These are phyloP conservation scores for Actias luna DNA, from an alignment of 2,888 invertebrate genomes.

Conservation along the genomic window DNA sequence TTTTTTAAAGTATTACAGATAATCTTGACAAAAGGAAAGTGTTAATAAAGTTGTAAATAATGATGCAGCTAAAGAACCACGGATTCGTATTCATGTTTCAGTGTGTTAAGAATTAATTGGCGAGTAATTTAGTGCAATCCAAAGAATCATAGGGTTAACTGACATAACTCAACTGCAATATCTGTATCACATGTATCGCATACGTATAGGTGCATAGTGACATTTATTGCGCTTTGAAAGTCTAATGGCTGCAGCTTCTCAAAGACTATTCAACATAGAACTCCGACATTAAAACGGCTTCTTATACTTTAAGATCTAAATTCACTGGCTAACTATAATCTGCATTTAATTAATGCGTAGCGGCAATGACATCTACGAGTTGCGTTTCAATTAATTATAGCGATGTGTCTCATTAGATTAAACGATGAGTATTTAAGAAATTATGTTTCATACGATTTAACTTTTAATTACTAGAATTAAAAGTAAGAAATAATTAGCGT, in stretches of 20 bases:
- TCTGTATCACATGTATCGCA: neutral
- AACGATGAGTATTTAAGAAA: neutral
- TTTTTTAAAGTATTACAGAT: neutral
- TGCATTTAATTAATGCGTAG: conserved; percentile 43
- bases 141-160: neutral
- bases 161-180: neutral
- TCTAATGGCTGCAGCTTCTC: neutral
- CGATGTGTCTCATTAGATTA: conserved; percentile 5
- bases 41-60: neutral
- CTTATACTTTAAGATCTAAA: neutral
- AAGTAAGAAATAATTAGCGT: neutral
- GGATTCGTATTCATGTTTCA: neutral
- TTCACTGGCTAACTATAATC: neutral
- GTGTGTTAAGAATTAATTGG: neutral
- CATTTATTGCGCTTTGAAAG: neutral
- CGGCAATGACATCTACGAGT: conserved; percentile 44
- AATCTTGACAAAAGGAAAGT: neutral
- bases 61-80: neutral
- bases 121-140: neutral
- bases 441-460: conserved; percentile 1
- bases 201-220: neutral
- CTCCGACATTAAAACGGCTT: neutral
- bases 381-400: conserved; percentile 50
- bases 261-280: neutral
- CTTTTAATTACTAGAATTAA: neutral